Evolutionary conservation across 2,797 vertebrate species (phyloP), one percentile per base, ranked within the genome.

Genomic region (Argya squamiceps): DNA sequence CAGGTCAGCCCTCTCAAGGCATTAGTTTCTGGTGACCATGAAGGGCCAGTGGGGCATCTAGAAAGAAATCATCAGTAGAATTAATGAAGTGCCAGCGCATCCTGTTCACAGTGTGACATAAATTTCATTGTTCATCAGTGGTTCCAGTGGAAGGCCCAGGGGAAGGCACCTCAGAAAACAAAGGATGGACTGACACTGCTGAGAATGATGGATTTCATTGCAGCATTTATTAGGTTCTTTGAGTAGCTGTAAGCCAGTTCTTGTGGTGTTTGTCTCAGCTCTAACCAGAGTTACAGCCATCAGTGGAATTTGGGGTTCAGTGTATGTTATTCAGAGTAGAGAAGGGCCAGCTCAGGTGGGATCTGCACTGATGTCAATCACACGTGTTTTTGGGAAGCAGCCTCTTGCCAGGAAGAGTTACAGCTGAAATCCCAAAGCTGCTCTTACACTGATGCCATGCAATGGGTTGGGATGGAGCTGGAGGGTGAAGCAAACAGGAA

Each of bases 391-490:
- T 39, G 76, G 44, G 44, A 64, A 29, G 27, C 55, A 46, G 44
- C 24, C 29, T 53, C 2, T 32, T 39, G 47, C 49, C 27, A 6
- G 46, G 29, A 43, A 32, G 6, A 18, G n/a, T 27, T n/a, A 7
- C 11, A 55, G n/a, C 19, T 79, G 55, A 24, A 65, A 49, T 30
- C 11, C 43, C 30, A 49, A 20, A 36, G 34, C 62, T 69, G 21
- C 20, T 76, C 12, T 21, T 34, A 2, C 6, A 2, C 23, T 58
- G 15, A 7, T 30, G 44, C 3, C 7, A 0, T 9, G 15, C 6
- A 2, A 1, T 23, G 49, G 30, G 2, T 1, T 50, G 75, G 39
- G 47, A 7, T 37, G 26, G 67, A 55, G 8, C 21, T 2, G 5
- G 53, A 63, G 43, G 18, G 41, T 46, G 68, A 50, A 16, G 29